phyloP scores from a whole-genome alignment of 2,888 invertebrate species.

The Hyppa rectilinea region DNA sequence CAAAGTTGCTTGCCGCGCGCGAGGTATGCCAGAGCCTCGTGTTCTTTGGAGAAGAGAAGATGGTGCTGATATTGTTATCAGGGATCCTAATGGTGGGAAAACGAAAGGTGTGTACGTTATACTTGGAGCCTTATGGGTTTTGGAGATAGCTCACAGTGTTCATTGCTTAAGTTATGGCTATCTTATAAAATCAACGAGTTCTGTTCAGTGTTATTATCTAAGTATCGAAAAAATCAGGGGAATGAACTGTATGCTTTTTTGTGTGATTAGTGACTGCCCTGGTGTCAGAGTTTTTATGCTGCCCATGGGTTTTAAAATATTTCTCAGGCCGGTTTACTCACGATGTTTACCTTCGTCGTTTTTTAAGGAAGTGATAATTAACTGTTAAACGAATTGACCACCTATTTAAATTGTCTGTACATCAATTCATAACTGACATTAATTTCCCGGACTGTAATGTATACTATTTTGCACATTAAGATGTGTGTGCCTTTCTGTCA shows the following conservation, averaged over 20 bases:
- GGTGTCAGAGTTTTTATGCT: no score
- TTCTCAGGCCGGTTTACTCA: no score
- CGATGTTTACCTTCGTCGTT: no score
- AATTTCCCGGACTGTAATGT: no score
- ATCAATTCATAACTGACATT: no score
- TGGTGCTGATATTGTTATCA: constrained; percentile 94
- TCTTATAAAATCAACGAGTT: background rate
- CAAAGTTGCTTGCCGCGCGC: constrained; percentile 93
- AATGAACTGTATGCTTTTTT: no score
- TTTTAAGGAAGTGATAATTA: no score
- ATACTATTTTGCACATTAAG: background rate
- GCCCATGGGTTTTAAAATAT: no score
- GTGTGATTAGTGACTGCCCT: no score
- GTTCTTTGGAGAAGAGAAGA: constrained; percentile 97
- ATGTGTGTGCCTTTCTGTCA: background rate
- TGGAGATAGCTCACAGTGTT: background rate
- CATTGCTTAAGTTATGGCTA: background rate
- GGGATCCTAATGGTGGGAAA: constrained; percentile 92
- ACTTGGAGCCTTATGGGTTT: background rate
- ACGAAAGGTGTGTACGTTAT: constrained; percentile 88
- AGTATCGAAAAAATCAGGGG: background rate
- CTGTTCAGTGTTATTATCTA: background rate
- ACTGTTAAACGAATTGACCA: no score
- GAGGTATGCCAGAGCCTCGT: constrained; percentile 95
- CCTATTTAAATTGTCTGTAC: no score